Evolutionary conservation across 2,888 invertebrate genomes (phyloP).

Genomic region (Lypha dubia): DNA sequence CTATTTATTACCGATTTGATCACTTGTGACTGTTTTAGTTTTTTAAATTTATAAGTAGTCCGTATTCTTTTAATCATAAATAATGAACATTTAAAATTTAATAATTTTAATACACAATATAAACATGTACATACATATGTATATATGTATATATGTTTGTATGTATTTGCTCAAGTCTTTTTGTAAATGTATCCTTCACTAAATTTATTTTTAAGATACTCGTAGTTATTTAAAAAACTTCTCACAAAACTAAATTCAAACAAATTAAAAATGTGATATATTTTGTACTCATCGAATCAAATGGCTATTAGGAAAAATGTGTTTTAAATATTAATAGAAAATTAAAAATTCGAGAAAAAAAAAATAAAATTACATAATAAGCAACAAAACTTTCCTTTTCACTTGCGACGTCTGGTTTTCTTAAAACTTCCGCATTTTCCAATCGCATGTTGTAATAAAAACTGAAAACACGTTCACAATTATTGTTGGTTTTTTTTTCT

Average conservation of each 20-base stretch:
- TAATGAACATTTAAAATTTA: background rate
- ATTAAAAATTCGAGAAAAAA: no score
- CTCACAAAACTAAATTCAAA: conserved; percentile 14
- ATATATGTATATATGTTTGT: no score
- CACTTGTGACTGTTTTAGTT: background rate
- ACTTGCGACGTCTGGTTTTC: conserved; percentile 8
- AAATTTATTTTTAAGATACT: conserved; percentile 23
- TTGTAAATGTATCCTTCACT: conserved; percentile 2
- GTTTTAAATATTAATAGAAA: conserved; percentile 17
- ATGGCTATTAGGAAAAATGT: conserved; percentile 4
- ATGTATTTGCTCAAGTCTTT: no score
- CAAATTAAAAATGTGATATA: conserved; percentile 48
- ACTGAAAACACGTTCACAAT: conserved; percentile 29
- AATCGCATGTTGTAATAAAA: conserved; percentile 49
- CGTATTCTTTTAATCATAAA: no score
- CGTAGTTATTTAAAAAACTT: conserved; percentile 14
- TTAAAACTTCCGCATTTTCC: conserved; percentile 65
- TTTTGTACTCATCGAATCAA: conserved; percentile 34
- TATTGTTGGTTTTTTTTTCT: conserved; percentile 15
- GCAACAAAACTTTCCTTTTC: conserved; percentile 46
- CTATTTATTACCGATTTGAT: background rate
- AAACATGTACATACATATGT: no score
- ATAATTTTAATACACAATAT: background rate
- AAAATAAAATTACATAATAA: conserved; percentile 38
- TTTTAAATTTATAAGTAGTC: background rate